Conservation (phyloP, 2,113 vertebrate genomes). For the Argyrosomus japonicus region DNA sequence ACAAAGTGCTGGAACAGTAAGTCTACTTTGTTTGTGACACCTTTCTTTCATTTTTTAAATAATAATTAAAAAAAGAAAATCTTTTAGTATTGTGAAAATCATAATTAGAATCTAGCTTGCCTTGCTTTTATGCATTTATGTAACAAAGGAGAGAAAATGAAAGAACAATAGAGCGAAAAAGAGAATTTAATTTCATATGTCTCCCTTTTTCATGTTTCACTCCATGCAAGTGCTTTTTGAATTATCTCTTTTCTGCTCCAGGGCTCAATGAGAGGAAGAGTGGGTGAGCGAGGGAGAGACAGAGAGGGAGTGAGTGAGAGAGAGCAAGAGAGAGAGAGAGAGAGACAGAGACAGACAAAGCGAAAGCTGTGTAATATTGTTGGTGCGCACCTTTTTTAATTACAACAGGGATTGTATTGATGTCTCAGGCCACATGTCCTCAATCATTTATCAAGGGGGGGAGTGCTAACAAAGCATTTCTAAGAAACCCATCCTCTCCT, state of each 20-base stretch:
- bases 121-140: conserved; percentile 79
- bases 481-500: conserved; percentile 72
- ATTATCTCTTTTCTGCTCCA: conserved; percentile 82
- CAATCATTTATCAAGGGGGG: conserved; percentile 84
- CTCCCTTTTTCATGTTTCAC: conserved; percentile 77
- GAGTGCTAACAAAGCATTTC: conserved; percentile 84
- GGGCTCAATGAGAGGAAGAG: conserved; percentile 71
- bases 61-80: conserved; percentile 47
- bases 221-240: conserved; percentile 80
- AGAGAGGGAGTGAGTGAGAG: background rate
- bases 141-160: conserved; percentile 75
- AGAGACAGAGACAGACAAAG: conserved; percentile 54
- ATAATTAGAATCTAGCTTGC: conserved; percentile 81
- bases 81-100: conserved; percentile 75
- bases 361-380: conserved; percentile 79
- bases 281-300: conserved; percentile 47
- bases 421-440: conserved; percentile 81
- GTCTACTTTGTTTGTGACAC: conserved; percentile 75
- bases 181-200: conserved; percentile 81
- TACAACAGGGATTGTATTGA: conserved; percentile 86
- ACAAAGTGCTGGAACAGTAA: conserved; percentile 75
- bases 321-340: conserved; percentile 28
- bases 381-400: conserved; percentile 84
- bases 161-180: conserved; percentile 82
- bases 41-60: conserved; percentile 65